Conservation (phyloP, 1,140 invertebrate species). For the Sarcophaga bullata region DNA sequence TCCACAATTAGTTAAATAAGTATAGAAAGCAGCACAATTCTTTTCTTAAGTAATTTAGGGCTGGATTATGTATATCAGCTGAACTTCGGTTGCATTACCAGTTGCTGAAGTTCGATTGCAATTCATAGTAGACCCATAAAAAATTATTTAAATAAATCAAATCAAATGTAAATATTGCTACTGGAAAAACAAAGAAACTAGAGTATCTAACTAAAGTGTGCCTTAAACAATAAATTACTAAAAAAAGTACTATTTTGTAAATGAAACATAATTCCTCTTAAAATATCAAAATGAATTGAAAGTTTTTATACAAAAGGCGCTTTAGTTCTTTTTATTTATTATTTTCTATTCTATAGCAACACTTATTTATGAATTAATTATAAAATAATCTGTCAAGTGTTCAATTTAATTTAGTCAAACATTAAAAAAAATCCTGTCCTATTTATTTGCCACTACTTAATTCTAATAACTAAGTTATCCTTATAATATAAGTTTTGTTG, state of each 20-base stretch:
- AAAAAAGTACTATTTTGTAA: not conserved
- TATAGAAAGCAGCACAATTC: not conserved
- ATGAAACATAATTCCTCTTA: constrained; percentile 10
- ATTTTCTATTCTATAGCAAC: not conserved
- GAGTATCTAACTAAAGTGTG: constrained; percentile 6
- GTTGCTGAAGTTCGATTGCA: too few relatives aligned
- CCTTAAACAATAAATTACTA: not conserved
- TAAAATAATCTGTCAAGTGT: not conserved
- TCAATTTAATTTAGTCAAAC: not conserved
- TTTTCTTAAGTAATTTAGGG: not conserved
- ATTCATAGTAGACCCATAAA: not conserved
- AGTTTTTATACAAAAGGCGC: not conserved
- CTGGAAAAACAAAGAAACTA: too few relatives aligned
- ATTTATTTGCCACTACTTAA: not conserved
- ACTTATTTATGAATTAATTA: not conserved
- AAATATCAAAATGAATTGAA: not conserved
- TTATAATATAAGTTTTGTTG: not conserved
- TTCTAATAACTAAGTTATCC: not conserved
- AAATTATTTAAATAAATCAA: not conserved
- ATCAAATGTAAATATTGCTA: too few relatives aligned
- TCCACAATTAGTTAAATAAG: not conserved
- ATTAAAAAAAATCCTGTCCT: too few relatives aligned
- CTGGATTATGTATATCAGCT: too few relatives aligned
- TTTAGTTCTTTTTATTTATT: not conserved
- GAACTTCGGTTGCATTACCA: too few relatives aligned